Evolutionary conservation across 2,113 vertebrate species (phyloP), one percentile per base, ranked within the genome.

Genomic region (Neopipo cinnamomea): DNA sequence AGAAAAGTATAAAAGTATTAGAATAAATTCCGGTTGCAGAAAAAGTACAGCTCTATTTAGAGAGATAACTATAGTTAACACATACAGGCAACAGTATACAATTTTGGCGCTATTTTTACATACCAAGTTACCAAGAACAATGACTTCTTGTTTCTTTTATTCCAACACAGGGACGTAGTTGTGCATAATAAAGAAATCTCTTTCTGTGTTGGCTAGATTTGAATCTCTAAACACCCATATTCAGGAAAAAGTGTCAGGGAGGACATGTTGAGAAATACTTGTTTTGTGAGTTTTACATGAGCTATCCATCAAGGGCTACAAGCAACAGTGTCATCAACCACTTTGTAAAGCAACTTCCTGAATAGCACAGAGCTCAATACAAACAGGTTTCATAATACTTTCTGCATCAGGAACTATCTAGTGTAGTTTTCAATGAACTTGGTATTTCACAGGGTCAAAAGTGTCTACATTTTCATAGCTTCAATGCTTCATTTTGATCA

Each of bases 61-160:
- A 93, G 81, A 85, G 91, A 89, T 93, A 97, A 96, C 95, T 97
- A 96, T 97, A 98, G 97, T 96, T 97, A 98, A 97, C 97, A 97
- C 91, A 91, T 93, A 78, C 68, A 93, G 87, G 85, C 78, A 97
- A 71, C 72, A 92, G 96, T 82, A 81, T 76, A 93, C 20, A 95
- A 92, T 95, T 97, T 90, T 95, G 90, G 79, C 55, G 91, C 61
- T 88, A 86, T 78, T 92, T 97, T 89, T 71, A 93, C 30, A 13
- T 49, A 49, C 24, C 30, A 63, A 83, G 75, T 85, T 85, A 96
- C 76, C 68, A 95, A 67, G 73, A 97, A 91, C 91, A 97, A 95
- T 89, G 95, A 91, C 35, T 96, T 93, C 86, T 96, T 88, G 31
- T 61, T 97, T 94, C 85, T 94, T 95, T 93, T 91, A 67, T 95